Base-by-base conservation (phyloP, 53 echinoderm and acorn worm genomes). In the Echinometra lucunter region DNA sequence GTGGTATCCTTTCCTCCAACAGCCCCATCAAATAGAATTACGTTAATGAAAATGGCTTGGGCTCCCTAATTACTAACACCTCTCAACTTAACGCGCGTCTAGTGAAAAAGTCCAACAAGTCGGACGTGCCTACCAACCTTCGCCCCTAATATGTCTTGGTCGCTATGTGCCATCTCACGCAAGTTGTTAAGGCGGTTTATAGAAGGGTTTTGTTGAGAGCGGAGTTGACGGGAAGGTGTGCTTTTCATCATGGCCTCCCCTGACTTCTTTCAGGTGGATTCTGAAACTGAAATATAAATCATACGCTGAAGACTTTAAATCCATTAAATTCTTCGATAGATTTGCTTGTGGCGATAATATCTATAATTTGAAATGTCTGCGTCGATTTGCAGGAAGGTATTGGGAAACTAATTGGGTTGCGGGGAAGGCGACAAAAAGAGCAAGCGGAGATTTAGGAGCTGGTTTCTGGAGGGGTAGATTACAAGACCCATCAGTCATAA, bases 341-440 rank as follows among this genome's bases (percentile, higher is more conserved):
- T 85, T 58, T 94, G 94, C 83, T 94, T 63, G 94, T 94, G 85
- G 85, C 94, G 45, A 60, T 94, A 94, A 94, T 94, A 85, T 94
- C 66, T 40, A 81, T 87, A 94, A 94, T 88, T 94, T 94, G 74
- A 91, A 91, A 95, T 95, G 95, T 95, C 91, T 91, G 80, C 78
- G 91, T 91, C 82, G 91, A 91, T 95, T 95, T 95, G 91, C 80
- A 69, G 69, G 95, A 58, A 85, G 92, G 70, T 85, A 92, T 55
- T 92, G 83, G 83, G 47, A 12, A 35, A 83, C 95, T 95, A 95
- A 95, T 95, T 92, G 95, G 95, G 95, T 92, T 92, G 92, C 49
- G 55, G 91, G 74, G 4, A 89, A 89, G 53, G 81, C 88, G 91
- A 80, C 91, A 91, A 91, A 95, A 95, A 80, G 95, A 95, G 91